These are phyloP conservation scores for Polydesmus complanatus DNA, from an alignment of 2,888 invertebrate genomes.

Conservation along the genomic window DNA sequence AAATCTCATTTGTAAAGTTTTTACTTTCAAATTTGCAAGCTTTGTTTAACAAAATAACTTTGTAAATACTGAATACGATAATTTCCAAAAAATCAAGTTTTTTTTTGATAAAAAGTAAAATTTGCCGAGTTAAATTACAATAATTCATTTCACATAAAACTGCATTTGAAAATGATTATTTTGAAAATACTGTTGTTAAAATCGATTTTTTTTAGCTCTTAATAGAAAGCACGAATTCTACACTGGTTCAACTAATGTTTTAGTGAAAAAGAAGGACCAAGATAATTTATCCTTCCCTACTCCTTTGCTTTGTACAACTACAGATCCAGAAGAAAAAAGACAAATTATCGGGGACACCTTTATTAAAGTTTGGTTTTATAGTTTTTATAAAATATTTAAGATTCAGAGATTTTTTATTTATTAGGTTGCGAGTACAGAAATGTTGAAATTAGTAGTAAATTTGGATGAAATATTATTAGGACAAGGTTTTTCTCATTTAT, in stretches of 20 bases:
- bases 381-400: not conserved
- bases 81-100: too few species aligned
- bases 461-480: constrained; percentile 84
- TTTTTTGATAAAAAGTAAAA: too few species aligned
- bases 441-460: constrained; percentile 71
- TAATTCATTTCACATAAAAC: not conserved
- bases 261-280: constrained; percentile 40
- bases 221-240: constrained; percentile 41
- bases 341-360: constrained; percentile 99
- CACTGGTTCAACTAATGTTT: constrained; percentile 63
- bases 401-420: constrained; percentile 12
- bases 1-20: too few species aligned
- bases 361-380: constrained; percentile 49
- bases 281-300: constrained; percentile 47
- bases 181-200: not conserved
- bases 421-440: constrained; percentile 71
- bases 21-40: too few species aligned
- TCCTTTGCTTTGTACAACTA: constrained; percentile 66
- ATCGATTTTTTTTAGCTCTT: constrained; percentile 32
- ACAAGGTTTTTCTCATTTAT: constrained; percentile 43
- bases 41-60: too few species aligned
- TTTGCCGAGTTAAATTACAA: too few species aligned
- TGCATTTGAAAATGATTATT: not conserved
- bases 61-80: too few species aligned
- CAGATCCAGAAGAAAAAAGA: constrained; percentile 93